Conservation (phyloP, 1,140 invertebrate genomes). For the Drosophila pseudoananassae region DNA sequence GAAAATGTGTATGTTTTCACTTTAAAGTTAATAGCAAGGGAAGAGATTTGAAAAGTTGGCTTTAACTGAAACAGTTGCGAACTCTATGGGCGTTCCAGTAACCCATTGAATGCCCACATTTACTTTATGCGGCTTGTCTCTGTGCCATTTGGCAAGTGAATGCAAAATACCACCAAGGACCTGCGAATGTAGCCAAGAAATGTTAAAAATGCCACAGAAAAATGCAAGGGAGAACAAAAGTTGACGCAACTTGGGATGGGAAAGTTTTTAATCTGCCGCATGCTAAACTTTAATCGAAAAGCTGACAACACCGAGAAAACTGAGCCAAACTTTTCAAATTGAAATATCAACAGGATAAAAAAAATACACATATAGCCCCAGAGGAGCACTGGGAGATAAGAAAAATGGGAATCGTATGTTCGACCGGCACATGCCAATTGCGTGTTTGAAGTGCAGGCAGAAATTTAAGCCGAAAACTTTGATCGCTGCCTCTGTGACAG, state of each 20-base stretch:
- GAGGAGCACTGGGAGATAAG: slow-evolving; percentile 7
- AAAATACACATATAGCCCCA: not conserved
- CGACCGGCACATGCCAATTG: slow-evolving; percentile 60
- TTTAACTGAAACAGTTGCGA: too few species aligned
- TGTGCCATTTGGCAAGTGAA: slow-evolving; percentile 39
- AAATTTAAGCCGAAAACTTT: slow-evolving; percentile 69
- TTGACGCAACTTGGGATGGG: slow-evolving; percentile 19
- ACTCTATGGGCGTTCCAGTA: slow-evolving; percentile 2
- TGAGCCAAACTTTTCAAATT: slow-evolving; percentile 68
- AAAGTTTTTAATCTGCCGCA: slow-evolving; percentile 65
- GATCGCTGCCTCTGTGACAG: slow-evolving; percentile 40
- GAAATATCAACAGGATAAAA: slow-evolving; percentile 42
- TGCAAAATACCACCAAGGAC: slow-evolving; percentile 13
- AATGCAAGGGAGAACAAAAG: slow-evolving; percentile 14
- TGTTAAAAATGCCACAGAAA: slow-evolving; percentile 29
- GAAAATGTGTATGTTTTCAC: not conserved
- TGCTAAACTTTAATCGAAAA: slow-evolving; percentile 65
- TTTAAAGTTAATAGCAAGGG: not conserved
- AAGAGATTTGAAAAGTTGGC: not conserved
- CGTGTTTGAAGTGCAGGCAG: slow-evolving; percentile 54
- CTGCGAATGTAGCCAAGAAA: slow-evolving; percentile 40
- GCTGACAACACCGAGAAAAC: slow-evolving; percentile 45
- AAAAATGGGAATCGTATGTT: slow-evolving; percentile 55
- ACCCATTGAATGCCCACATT: slow-evolving; percentile 17
- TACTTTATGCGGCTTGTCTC: slow-evolving; percentile 19